These are phyloP conservation scores for Tridacna gigas DNA, from an alignment of 2,888 invertebrate genomes.

Conservation along the genomic window DNA sequence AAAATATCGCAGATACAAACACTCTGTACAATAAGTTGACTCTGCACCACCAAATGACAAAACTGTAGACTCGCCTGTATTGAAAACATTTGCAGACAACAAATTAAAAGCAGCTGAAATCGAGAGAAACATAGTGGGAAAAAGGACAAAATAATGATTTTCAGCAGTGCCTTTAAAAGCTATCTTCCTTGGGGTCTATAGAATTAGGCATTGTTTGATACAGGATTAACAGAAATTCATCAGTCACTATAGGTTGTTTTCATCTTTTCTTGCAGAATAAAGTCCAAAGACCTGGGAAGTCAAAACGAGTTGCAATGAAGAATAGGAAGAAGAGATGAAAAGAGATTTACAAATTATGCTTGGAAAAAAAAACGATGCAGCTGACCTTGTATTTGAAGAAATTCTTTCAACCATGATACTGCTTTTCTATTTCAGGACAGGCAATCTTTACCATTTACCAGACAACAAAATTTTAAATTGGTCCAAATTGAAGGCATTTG, in stretches of 20 bases:
- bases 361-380: not conserved
- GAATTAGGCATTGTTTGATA: not conserved
- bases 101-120: too few species aligned
- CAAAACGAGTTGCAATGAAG: slow-evolving; percentile 68
- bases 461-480: not conserved
- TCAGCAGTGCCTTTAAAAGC: not conserved
- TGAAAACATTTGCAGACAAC: too few species aligned
- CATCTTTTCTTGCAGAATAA: not conserved
- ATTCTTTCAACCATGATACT: too few species aligned
- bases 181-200: not conserved
- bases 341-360: not conserved
- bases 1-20: too few species aligned
- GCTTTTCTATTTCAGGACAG: too few species aligned
- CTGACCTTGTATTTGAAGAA: too few species aligned
- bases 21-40: too few species aligned
- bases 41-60: too few species aligned
- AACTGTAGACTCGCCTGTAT: too few species aligned
- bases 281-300: slow-evolving; percentile 71
- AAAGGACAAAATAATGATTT: slow-evolving; percentile 1
- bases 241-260: not conserved
- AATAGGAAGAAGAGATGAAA: slow-evolving; percentile 61
- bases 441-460: too few species aligned
- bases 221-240: not conserved
- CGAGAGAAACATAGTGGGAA: too few species aligned
- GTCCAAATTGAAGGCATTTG: not conserved